Conservation (phyloP, 2,113 vertebrate species). For the Misgurnus mizolepis region DNA sequence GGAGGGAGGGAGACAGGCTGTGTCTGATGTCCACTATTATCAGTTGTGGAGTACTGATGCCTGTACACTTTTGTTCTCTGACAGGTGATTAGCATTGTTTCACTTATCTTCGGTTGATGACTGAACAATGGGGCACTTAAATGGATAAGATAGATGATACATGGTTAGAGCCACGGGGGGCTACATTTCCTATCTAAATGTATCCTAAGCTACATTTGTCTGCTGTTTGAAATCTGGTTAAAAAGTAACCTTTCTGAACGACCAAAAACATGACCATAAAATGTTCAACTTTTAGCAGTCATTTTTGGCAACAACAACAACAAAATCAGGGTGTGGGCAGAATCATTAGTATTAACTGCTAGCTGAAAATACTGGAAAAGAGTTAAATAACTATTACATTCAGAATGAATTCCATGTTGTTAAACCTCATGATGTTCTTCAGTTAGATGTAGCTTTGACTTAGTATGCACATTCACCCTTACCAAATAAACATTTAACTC, state of each 20-base stretch:
- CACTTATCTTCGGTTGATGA: conserved; percentile 54
- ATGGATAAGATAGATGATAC: conserved; percentile 30
- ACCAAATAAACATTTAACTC: conserved; percentile 4
- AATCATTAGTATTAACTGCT: too few species aligned
- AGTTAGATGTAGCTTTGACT: neutral
- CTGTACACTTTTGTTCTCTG: conserved; percentile 29
- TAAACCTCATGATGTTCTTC: neutral
- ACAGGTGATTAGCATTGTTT: conserved; percentile 50
- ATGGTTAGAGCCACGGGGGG: neutral
- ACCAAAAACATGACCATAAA: neutral
- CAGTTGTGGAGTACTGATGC: conserved; percentile 39
- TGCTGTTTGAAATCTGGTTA: conserved; percentile 23
- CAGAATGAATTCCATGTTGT: too few species aligned
- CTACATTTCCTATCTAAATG: neutral
- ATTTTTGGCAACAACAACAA: too few species aligned
- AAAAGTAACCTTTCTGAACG: conserved; percentile 18
- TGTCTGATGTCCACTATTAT: conserved; percentile 47
- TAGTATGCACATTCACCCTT: neutral
- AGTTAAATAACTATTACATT: too few species aligned
- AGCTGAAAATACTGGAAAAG: too few species aligned
- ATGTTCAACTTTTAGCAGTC: neutral
- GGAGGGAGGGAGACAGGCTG: conserved; percentile 16
- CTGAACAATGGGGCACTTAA: conserved; percentile 44
- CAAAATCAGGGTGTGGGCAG: too few species aligned
- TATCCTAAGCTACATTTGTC: neutral